Percentiles rank a stretch among this genome's conserved stretches.
phyloP scores from a whole-genome alignment of 2,888 invertebrate genomes.

The Andrena bicolor region DNA sequence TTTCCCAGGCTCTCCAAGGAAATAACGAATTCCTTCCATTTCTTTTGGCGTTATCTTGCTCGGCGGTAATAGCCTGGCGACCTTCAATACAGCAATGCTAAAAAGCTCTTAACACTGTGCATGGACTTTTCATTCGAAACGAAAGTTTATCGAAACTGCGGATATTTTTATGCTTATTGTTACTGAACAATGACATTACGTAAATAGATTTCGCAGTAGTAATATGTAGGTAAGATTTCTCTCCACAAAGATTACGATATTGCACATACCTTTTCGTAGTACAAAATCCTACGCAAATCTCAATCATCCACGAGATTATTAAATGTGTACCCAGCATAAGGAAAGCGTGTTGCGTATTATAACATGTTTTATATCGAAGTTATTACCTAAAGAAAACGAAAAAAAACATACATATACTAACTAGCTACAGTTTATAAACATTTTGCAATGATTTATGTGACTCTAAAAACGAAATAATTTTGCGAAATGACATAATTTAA shows the following conservation, averaged over 20 bases:
- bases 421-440: no score
- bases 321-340: no score
- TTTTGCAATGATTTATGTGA: no score
- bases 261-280: no score
- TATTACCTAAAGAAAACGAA: no score
- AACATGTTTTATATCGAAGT: background rate
- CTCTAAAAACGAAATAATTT: no score
- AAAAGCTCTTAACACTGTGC: slow-evolving; percentile 29
- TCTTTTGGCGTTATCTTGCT: slow-evolving; percentile 42
- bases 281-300: no score
- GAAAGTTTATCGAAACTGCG: slow-evolving; percentile 2
- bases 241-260: no score
- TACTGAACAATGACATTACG: slow-evolving; percentile 1
- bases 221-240: no score
- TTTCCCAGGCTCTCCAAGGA: slow-evolving; percentile 45
- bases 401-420: no score
- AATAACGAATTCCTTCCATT: slow-evolving; percentile 54
- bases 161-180: slow-evolving; percentile 8
- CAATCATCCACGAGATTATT: no score
- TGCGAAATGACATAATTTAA: no score
- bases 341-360: background rate
- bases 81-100: slow-evolving; percentile 51
- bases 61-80: slow-evolving; percentile 54
- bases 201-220: background rate
- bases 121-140: slow-evolving; percentile 18